A percentile compares a stretch with the other conserved stretches of the same genome.
Conservation (phyloP, 2,113 vertebrate genomes). For the Mohoua ochrocephala region DNA sequence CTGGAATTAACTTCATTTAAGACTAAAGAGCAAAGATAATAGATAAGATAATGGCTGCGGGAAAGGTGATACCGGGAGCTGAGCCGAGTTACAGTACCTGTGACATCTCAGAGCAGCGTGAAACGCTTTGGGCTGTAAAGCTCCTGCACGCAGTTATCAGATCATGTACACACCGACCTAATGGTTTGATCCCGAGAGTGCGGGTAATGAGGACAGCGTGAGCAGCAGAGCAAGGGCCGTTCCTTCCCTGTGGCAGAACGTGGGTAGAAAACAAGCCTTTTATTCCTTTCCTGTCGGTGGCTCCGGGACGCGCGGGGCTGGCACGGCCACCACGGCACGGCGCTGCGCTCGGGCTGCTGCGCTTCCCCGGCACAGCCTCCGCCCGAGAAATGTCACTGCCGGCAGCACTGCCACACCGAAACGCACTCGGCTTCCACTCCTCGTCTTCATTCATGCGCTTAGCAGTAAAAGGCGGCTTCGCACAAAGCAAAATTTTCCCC, state of each 20-base stretch:
- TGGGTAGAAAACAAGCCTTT: neutral
- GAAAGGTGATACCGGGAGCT: conserved; percentile 2
- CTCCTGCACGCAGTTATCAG: neutral
- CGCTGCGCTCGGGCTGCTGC: neutral
- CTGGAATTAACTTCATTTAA: conserved; percentile 9
- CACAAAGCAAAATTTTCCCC: neutral
- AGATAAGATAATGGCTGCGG: neutral
- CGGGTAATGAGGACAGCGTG: neutral
- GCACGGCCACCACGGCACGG: too few species aligned
- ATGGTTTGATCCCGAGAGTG: neutral
- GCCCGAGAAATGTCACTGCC: neutral
- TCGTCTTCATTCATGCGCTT: neutral
- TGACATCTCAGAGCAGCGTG: neutral
- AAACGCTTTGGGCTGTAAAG: neutral
- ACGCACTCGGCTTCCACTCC: neutral
- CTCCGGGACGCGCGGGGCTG: too few species aligned
- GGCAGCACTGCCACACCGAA: neutral
- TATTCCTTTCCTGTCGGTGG: too few species aligned
- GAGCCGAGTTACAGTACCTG: neutral
- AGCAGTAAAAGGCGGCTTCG: neutral
- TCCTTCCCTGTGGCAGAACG: neutral
- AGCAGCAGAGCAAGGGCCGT: neutral
- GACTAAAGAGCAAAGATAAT: conserved; percentile 17
- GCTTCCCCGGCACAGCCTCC: neutral
- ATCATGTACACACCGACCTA: neutral